These are phyloP conservation scores for Typhlichthys subterraneus DNA, from an alignment of 2,797 vertebrate species.

Conservation along the genomic window DNA sequence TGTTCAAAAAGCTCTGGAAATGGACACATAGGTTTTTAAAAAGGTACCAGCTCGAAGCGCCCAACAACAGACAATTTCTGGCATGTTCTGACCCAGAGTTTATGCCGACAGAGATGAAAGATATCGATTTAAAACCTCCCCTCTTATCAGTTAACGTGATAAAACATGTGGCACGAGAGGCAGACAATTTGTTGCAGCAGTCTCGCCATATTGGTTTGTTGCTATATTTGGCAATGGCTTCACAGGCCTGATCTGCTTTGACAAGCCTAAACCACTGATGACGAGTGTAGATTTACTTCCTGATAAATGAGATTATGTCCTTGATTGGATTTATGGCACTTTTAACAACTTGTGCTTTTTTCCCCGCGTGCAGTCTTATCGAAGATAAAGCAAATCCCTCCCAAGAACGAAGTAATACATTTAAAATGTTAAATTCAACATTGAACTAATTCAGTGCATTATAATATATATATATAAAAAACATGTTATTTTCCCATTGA, in stretches of 20 bases:
- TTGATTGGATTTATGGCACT: conserved; percentile 48
- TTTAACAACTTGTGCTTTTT: conserved; percentile 11
- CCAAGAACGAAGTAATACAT: neutral
- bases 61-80: conserved; percentile 5
- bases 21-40: conserved; percentile 19
- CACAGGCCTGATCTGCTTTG: conserved; percentile 46
- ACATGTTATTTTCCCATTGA: neutral
- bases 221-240: conserved; percentile 52
- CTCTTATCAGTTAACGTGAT: conserved; percentile 25
- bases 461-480: neutral
- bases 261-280: conserved; percentile 43
- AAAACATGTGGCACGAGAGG: conserved; percentile 36
- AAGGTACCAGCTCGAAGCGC: conserved; percentile 10
- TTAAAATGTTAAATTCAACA: neutral
- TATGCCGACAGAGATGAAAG: conserved; percentile 39
- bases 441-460: neutral
- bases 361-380: conserved; percentile 3
- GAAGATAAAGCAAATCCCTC: neutral
- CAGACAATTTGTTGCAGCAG: conserved; percentile 38
- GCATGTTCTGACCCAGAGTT: conserved; percentile 34
- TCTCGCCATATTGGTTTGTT: conserved; percentile 23
- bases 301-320: conserved; percentile 40
- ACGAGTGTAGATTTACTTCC: conserved; percentile 48
- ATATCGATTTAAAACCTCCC: conserved; percentile 32
- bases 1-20: conserved; percentile 26